Evolutionary conservation across 2,113 vertebrate genomes (phyloP), one percentile per base, ranked within the genome.

Genomic region (Narcine bancroftii): DNA sequence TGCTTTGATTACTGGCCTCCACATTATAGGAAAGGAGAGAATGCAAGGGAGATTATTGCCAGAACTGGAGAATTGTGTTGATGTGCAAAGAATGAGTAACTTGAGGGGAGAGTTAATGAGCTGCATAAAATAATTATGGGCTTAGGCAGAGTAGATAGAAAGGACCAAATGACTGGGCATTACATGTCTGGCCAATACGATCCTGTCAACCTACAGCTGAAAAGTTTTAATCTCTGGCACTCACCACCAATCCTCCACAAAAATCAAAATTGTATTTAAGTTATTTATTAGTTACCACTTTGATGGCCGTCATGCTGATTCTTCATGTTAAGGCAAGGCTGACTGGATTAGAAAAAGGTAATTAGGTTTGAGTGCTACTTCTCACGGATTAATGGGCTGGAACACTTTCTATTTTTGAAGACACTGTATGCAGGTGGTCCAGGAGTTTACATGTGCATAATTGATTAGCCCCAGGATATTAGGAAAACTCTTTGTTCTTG

Each of bases 351-450:
- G 60, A 89, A 65, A 36, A 89, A 39, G 65, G 36, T 10, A 66
- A 63, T 6, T 7, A 89, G 39, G 39, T 89, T 66, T 19, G 85
- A 65, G 85, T 36, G 39, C 60, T 39, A 15, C 19, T n/a, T 65
- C 85, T 42, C 26, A 7, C 85, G 39, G 79, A 53, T 53, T 53
- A 26, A 83, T 83, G n/a, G 6, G 39, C n/a, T 65, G 11, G 63
- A 89, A 36, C 50, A 24, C 36, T 89, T 89, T 89, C 85, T 89
- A 42, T 65, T 89, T 42, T 24, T 39, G 60, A 89, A 66, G 56
- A 89, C 53, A 89, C 65, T 89, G 56, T 89, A 60, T 26, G 60
- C 85, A 89, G 85, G 85, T 89, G 85, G 85, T 89, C 85, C 10
- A 26, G 63, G 60, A 39, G 53, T 47, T 33, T 60, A 65, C 33